Percentiles rank a stretch among this genome's conserved stretches.
phyloP scores from a whole-genome alignment of 1,140 invertebrate species.

The Cydia pomonella region DNA sequence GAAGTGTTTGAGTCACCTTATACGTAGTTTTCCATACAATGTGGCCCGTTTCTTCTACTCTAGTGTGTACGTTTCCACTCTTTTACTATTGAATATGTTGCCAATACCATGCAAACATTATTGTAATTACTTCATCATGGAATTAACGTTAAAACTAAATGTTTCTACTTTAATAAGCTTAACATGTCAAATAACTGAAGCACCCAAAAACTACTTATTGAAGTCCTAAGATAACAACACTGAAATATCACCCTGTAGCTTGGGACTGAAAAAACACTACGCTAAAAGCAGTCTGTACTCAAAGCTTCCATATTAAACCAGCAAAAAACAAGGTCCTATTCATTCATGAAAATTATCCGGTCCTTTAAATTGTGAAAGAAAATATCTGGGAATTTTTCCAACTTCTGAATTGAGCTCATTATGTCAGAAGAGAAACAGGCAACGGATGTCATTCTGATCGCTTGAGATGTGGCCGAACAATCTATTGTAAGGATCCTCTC shows the following conservation, averaged over 20 bases:
- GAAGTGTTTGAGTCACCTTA: too few species aligned
- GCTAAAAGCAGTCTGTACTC: constrained; percentile 34
- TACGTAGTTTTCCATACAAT: too few species aligned
- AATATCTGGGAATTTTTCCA: constrained; percentile 38
- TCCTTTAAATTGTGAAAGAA: constrained; percentile 47
- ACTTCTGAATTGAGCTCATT: constrained; percentile 46
- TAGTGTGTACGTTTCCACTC: too few species aligned
- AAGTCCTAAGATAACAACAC: constrained; percentile 24
- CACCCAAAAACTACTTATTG: background rate
- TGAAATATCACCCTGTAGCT: background rate
- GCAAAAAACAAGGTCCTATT: constrained; percentile 37
- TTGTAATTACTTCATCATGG: background rate
- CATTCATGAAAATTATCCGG: constrained; percentile 46
- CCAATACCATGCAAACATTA: too few species aligned
- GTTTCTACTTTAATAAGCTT: too few species aligned
- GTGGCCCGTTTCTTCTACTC: too few species aligned
- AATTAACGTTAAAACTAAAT: background rate
- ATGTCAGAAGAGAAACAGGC: constrained; percentile 37
- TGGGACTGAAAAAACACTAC: constrained; percentile 38
- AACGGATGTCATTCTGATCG: background rate
- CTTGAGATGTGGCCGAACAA: background rate
- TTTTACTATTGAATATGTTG: too few species aligned
- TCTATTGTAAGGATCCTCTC: background rate
- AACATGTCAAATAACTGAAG: background rate
- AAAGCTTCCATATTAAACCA: constrained; percentile 10